These are phyloP conservation scores for Zygaena filipendulae DNA, from an alignment of 2,888 invertebrate species.

Conservation along the genomic window DNA sequence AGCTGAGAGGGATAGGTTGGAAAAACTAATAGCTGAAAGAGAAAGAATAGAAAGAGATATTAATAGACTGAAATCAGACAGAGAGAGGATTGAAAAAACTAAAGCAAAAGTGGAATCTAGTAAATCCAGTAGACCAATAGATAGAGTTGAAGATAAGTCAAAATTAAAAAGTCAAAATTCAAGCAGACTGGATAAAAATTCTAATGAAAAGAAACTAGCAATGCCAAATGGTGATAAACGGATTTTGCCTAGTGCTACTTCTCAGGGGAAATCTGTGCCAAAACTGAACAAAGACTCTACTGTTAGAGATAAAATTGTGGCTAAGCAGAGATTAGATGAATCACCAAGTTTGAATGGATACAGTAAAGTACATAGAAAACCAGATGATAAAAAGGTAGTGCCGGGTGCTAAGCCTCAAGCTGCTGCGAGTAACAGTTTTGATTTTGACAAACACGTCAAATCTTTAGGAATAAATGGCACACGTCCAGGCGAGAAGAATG, in stretches of 20 bases:
- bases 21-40: conserved; percentile 48
- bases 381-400: conserved; percentile 31
- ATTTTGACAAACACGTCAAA: conserved; percentile 56
- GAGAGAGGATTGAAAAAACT: conserved; percentile 47
- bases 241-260: conserved; percentile 35
- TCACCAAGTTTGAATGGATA: conserved; percentile 26
- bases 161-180: conserved; percentile 55
- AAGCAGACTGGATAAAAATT: conserved; percentile 61
- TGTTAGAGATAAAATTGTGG: conserved; percentile 27
- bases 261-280: conserved; percentile 38
- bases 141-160: conserved; percentile 32
- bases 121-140: conserved; percentile 24
- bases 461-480: conserved; percentile 34
- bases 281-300: conserved; percentile 33
- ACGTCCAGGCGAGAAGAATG: no score
- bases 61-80: conserved; percentile 43
- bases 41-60: conserved; percentile 54
- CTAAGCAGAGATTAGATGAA: conserved; percentile 24
- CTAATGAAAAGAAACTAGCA: conserved; percentile 35
- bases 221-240: conserved; percentile 29
- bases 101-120: conserved; percentile 41
- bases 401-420: conserved; percentile 23
- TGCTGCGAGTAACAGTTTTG: conserved; percentile 44
- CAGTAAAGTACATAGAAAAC: conserved; percentile 26
- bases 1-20: conserved; percentile 42